These are phyloP conservation scores for Steinernema hermaphroditum DNA, from an alignment of 2,888 invertebrate genomes.

Conservation along the genomic window DNA sequence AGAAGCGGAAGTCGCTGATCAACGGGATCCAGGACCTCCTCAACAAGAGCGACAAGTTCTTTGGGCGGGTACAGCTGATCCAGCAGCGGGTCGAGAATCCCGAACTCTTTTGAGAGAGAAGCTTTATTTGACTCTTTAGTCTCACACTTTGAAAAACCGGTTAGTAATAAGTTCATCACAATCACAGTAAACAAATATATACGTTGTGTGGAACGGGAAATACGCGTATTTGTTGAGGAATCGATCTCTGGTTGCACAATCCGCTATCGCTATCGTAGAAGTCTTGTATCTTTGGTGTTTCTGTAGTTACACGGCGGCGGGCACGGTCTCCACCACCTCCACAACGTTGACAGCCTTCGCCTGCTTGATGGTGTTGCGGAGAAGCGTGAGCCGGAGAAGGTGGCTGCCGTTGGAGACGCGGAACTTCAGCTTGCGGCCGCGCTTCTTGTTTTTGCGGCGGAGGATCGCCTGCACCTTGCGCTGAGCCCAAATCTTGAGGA, in stretches of 20 bases:
- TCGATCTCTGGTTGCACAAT: conserved; percentile 3
- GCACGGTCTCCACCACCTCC: conserved; percentile 1
- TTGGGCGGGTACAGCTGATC: conserved; percentile 28
- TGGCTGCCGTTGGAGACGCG: conserved; percentile 19
- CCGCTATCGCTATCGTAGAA: background rate
- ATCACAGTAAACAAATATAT: conserved; percentile 9
- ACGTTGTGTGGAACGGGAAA: background rate
- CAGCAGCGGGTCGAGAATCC: background rate
- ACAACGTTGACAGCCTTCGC: conserved; percentile 24
- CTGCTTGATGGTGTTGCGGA: conserved; percentile 26
- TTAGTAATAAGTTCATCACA: too few species aligned
- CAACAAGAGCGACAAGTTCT: conserved; percentile 56
- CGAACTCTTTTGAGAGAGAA: background rate
- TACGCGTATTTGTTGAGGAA: conserved; percentile 28
- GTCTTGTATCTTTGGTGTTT: background rate
- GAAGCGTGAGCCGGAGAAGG: conserved; percentile 9
- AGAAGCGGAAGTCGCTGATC: conserved; percentile 58
- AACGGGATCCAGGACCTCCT: conserved; percentile 57
- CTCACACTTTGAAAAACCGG: background rate
- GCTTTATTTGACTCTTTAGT: background rate
- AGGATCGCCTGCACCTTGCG: conserved; percentile 23
- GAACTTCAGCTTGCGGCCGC: conserved; percentile 19
- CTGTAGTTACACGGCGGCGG: background rate
- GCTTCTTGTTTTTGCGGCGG: conserved; percentile 26
- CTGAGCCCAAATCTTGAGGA: conserved; percentile 28